A percentile compares a stretch with the other conserved stretches of the same genome.
phyloP scores from a whole-genome alignment of 2,113 vertebrate genomes.

The Prochilodus magdalenae region DNA sequence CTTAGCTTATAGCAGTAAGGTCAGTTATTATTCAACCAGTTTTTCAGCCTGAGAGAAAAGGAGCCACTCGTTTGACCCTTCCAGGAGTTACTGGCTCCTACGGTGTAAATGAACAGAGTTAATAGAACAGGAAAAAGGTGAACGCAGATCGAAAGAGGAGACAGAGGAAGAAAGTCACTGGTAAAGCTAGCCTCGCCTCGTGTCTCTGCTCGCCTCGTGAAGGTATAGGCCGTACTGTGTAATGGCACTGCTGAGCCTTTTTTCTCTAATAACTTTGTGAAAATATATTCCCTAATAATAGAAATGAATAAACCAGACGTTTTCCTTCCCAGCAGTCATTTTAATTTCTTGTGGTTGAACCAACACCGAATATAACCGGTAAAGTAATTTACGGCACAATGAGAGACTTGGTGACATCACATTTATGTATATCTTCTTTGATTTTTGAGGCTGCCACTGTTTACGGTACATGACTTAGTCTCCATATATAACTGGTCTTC shows the following conservation, averaged over 20 bases:
- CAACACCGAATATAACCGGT: constrained; percentile 25
- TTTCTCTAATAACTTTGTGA: neutral
- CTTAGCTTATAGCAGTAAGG: too few relatives aligned
- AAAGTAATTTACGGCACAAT: neutral
- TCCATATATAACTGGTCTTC: neutral
- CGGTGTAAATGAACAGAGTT: too few relatives aligned
- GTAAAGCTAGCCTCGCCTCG: too few relatives aligned
- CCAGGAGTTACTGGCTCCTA: too few relatives aligned
- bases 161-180: too few relatives aligned
- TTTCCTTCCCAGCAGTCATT: neutral
- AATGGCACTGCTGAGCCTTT: neutral
- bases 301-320: neutral
- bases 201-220: neutral
- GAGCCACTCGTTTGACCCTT: too few relatives aligned
- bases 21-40: too few relatives aligned
- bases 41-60: too few relatives aligned
- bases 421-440: neutral
- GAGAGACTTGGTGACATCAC: neutral
- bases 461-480: neutral
- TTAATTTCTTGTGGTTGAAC: constrained; percentile 15
- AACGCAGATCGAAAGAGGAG: too few relatives aligned
- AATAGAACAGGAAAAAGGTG: too few relatives aligned
- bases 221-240: neutral
- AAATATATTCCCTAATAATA: neutral
- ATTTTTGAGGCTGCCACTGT: neutral